Percentiles rank a stretch among this genome's conserved stretches.
Conservation (phyloP, 1,140 invertebrate species). For the Zaprionus ghesquierei region DNA sequence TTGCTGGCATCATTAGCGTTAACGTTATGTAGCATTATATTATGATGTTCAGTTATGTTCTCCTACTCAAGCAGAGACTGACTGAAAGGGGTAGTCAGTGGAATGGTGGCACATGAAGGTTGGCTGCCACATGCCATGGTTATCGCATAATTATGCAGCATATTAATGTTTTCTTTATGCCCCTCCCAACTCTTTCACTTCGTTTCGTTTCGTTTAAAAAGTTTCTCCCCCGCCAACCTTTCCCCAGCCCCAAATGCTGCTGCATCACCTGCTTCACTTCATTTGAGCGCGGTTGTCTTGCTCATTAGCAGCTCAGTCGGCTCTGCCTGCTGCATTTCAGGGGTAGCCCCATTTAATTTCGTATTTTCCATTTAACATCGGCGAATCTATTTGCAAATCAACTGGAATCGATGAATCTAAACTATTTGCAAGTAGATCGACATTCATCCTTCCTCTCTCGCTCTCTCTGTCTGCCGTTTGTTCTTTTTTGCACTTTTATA, state of each 20-base stretch:
- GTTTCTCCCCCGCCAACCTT: constrained; percentile 45
- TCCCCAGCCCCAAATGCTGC: no score
- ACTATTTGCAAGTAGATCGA: not conserved
- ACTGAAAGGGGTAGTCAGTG: not conserved
- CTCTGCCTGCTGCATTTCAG: not conserved
- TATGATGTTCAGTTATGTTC: constrained; percentile 57
- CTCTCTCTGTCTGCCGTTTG: not conserved
- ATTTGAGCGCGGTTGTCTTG: constrained; percentile 8
- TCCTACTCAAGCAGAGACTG: not conserved
- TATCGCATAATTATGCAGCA: constrained; percentile 80
- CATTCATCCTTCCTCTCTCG: not conserved
- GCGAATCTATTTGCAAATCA: not conserved
- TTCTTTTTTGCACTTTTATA: constrained; percentile 49
- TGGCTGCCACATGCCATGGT: constrained; percentile 34
- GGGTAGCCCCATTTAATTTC: not conserved
- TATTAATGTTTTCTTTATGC: constrained; percentile 67
- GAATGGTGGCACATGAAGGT: not conserved
- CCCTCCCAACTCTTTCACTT: constrained; percentile 56
- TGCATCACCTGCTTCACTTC: constrained; percentile 28
- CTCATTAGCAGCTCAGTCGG: constrained; percentile 48
- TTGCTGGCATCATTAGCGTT: constrained; percentile 76
- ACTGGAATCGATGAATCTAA: not conserved
- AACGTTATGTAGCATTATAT: constrained; percentile 77
- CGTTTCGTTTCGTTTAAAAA: constrained; percentile 64
- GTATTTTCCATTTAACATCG: not conserved